Conservation (phyloP, 2,113 vertebrate genomes). For the Catharus minimus region DNA sequence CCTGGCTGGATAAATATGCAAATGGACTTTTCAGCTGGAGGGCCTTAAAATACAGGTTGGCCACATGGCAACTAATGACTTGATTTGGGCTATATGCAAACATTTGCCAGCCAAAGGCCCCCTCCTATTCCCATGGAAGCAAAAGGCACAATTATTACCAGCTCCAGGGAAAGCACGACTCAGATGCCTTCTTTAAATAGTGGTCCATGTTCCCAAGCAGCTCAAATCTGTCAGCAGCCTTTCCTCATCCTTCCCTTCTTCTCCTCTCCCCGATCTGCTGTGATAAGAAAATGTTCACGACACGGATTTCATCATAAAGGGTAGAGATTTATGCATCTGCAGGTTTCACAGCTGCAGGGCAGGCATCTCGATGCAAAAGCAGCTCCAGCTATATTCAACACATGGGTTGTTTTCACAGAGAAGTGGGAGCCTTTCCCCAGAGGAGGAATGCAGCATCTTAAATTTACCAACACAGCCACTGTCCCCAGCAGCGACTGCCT, state of each 20-base stretch:
- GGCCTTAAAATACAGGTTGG: conserved; percentile 60
- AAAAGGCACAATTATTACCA: conserved; percentile 39
- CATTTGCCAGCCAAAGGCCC: conserved; percentile 27
- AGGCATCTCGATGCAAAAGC: conserved; percentile 1
- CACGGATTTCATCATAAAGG: conserved; percentile 18
- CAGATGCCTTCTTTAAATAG: conserved; percentile 7
- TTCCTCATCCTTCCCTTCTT: not conserved
- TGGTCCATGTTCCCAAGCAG: conserved; percentile 12
- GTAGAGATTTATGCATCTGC: conserved; percentile 42
- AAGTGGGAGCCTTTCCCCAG: not conserved
- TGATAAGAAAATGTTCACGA: not conserved
- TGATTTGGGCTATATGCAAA: conserved; percentile 61
- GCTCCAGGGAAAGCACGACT: not conserved
- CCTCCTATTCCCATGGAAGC: conserved; percentile 31
- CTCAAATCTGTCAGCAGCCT: conserved; percentile 15
- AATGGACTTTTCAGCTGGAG: conserved; percentile 61
- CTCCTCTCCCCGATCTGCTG: not conserved
- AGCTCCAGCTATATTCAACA: not conserved
- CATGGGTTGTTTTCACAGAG: not conserved
- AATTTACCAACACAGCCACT: not conserved
- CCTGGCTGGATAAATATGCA: conserved; percentile 58
- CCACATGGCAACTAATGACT: conserved; percentile 58
- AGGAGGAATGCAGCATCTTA: conserved; percentile 2
- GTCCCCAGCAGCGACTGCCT: not conserved
- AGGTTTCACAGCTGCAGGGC: conserved; percentile 51